Evolutionary conservation across 2,888 invertebrate genomes (phyloP).

Genomic region (Microdon myrmicae): DNA sequence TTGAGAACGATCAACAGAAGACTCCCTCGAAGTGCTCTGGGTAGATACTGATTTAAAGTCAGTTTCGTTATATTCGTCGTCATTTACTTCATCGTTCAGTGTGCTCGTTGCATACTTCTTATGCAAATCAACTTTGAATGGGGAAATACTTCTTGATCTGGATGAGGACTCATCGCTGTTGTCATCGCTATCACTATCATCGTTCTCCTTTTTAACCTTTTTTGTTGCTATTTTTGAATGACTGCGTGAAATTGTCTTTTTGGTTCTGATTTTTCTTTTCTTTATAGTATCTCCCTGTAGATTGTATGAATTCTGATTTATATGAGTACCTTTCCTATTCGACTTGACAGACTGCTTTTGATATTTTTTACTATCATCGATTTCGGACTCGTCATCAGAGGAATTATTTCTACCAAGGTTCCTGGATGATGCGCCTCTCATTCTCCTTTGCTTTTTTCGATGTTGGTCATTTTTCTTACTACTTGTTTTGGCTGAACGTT

Average conservation of each 20-base stretch:
- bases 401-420: constrained; percentile 27
- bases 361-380: constrained; percentile 42
- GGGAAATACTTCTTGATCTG: constrained; percentile 64
- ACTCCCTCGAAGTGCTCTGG: constrained; percentile 54
- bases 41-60: constrained; percentile 62
- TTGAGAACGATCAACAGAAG: constrained; percentile 26
- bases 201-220: constrained; percentile 15
- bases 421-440: constrained; percentile 35
- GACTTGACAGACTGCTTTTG: constrained; percentile 29
- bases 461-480: constrained; percentile 36
- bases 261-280: constrained; percentile 45
- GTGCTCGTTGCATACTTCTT: constrained; percentile 68
- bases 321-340: constrained; percentile 17
- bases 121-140: constrained; percentile 66
- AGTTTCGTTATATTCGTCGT: constrained; percentile 57
- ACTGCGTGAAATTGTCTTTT: constrained; percentile 20
- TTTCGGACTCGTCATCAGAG: constrained; percentile 53
- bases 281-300: constrained; percentile 40
- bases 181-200: constrained; percentile 53
- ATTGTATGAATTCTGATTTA: constrained; percentile 42
- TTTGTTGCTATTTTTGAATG: constrained; percentile 6
- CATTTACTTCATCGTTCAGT: constrained; percentile 61
- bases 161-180: constrained; percentile 55
- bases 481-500: constrained; percentile 35
- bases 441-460: constrained; percentile 55